Base-by-base conservation (phyloP, 2,113 vertebrate genomes). In the Bubo bubo region DNA sequence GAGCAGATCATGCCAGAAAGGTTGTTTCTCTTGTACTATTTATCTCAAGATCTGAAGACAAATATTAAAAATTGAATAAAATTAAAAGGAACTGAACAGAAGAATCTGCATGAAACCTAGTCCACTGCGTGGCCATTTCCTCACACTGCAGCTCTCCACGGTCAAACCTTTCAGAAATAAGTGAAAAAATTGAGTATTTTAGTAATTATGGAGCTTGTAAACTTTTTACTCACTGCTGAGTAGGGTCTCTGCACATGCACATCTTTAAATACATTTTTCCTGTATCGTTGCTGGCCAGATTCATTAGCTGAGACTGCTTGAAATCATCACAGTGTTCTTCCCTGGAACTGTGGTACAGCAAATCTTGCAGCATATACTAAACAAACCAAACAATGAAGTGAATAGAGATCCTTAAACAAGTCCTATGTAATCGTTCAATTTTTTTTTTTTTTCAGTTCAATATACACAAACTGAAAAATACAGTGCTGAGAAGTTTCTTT, bases 401-500 rank as follows among this genome's bases (percentile, higher is more conserved):
- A 86, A 62, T 28, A 67, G 63, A 81, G 27, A 5, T 75, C 75
- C 49, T 58, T 52, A 67, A 45, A 8, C 53, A 92, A 77, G 27
- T 82, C 73, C 77, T 86, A 62, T 75, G 66, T 26, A 77, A 77
- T 35, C 0, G 0, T 59, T 64, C 0, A 4, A 4, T 19, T 30
- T 28, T 21, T 28, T 47, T 49, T 41, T n/a, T 70, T 56, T 63
- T 53, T 10, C 27, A 59, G 43, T 73, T 88, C 73, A 49, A n/a
- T 58, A 35, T 71, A 72, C 27, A 81, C 13, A 24, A 79, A 86
- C 83, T 60, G 86, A 95, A 81, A 91, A 68, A 83, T n/a, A 85
- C 82, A 92, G 79, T 73, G 73, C 84, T 76, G 90, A 82, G 62
- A 91, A 55, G 84, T 70, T 90, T 91, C 88, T 89, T 89, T 90